phyloP scores from a whole-genome alignment of 2,113 vertebrate species.

The Neolamprologus devosi region DNA sequence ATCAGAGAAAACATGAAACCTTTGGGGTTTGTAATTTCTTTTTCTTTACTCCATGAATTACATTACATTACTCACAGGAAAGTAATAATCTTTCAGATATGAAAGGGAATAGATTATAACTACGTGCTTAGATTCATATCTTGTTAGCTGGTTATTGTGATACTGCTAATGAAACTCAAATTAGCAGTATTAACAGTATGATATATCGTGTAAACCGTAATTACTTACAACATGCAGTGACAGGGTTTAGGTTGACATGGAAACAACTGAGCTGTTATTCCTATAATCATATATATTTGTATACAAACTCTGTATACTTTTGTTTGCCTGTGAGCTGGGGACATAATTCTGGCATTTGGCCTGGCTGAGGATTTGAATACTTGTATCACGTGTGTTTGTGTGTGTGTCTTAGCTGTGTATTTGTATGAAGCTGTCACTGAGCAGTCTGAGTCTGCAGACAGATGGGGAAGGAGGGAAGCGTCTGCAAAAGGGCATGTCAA shows the following conservation, averaged over 20 bases:
- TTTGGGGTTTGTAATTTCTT: not conserved
- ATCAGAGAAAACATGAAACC: not conserved
- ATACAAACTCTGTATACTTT: not conserved
- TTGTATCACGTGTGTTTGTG: not conserved
- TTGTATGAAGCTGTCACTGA: conserved; percentile 37
- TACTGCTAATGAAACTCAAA: not conserved
- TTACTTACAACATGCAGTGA: not conserved
- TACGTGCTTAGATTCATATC: not conserved
- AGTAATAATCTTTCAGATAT: not conserved
- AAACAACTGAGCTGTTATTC: not conserved
- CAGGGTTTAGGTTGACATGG: not conserved
- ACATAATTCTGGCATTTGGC: not conserved
- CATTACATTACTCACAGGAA: not conserved
- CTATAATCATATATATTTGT: not conserved
- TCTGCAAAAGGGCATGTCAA: conserved; percentile 32
- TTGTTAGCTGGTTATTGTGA: not conserved
- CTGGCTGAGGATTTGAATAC: not conserved
- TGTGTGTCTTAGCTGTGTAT: not conserved
- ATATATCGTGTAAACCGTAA: not conserved
- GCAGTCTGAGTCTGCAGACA: conserved; percentile 28
- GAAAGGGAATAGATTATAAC: not conserved
- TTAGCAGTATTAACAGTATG: not conserved
- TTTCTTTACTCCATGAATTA: not conserved
- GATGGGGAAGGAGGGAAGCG: conserved; percentile 30
- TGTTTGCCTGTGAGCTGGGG: not conserved